These are phyloP conservation scores for Hypsibius dujardini DNA, from an alignment of 1,140 invertebrate species.

Conservation along the genomic window DNA sequence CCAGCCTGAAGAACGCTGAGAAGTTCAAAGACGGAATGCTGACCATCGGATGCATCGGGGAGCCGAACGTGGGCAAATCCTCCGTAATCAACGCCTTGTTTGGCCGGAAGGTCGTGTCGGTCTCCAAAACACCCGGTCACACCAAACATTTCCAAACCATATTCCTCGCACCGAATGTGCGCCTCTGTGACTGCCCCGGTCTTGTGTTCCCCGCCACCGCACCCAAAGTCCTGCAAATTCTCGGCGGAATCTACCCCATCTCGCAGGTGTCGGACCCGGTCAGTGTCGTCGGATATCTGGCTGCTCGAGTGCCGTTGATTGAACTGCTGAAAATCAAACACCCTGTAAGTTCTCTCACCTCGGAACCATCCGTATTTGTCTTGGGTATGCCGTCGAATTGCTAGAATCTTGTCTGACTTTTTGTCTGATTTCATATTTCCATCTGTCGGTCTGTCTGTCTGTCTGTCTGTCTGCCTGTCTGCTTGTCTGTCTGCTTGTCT, in stretches of 20 bases:
- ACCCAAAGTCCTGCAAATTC: conserved; percentile 51
- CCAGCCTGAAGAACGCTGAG: conserved; percentile 42
- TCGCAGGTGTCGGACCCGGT: conserved; percentile 81
- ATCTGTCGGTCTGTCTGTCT: too few species aligned
- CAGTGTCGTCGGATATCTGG: conserved; percentile 56
- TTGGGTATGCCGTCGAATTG: too few species aligned
- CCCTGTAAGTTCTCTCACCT: conserved; percentile 37
- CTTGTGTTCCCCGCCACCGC: conserved; percentile 80
- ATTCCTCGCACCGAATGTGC: conserved; percentile 63
- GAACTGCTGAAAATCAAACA: conserved; percentile 55
- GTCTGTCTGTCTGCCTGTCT: too few species aligned
- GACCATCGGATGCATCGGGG: too few species aligned
- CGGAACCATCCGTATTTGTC: too few species aligned
- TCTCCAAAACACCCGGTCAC: conserved; percentile 84
- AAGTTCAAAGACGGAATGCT: too few species aligned
- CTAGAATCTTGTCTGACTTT: too few species aligned
- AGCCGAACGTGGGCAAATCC: too few species aligned
- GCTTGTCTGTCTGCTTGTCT: too few species aligned
- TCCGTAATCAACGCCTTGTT: too few species aligned
- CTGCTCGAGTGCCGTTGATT: conserved; percentile 57
- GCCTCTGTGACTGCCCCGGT: conserved; percentile 82
- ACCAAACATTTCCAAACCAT: conserved; percentile 97
- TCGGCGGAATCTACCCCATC: conserved; percentile 82
- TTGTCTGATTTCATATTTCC: too few species aligned
- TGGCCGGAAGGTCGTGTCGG: too few species aligned